These are phyloP conservation scores for Miniopterus natalensis DNA, from an alignment of 2,113 vertebrate species.

Conservation along the genomic window DNA sequence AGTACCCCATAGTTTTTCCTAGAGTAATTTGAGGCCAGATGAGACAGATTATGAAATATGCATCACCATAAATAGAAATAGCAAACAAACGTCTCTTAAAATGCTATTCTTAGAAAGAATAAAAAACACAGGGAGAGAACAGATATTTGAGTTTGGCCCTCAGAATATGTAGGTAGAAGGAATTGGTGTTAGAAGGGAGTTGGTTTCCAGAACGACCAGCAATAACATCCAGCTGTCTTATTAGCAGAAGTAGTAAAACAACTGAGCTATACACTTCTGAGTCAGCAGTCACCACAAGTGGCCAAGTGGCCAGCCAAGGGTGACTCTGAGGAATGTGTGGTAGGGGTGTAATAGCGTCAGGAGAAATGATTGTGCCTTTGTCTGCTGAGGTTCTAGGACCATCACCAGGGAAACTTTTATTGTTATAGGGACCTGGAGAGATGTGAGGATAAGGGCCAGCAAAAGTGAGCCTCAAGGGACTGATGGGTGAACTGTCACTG, in stretches of 20 bases:
- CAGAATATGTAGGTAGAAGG: not conserved
- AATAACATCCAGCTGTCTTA: not conserved
- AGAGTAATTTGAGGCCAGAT: not conserved
- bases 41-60: not conserved
- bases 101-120: not conserved
- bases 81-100: not conserved
- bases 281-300: not conserved
- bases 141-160: not conserved
- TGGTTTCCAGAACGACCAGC: not conserved
- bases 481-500: not conserved
- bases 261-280: not conserved
- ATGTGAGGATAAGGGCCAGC: not conserved
- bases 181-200: not conserved
- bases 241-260: not conserved
- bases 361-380: not conserved
- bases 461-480: not conserved
- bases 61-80: not conserved
- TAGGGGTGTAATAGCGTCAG: not conserved
- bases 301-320: accelerated
- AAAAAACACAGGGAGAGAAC: not conserved
- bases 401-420: not conserved
- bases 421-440: not conserved
- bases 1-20: not conserved
- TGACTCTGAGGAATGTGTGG: not conserved
- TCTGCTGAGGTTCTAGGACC: not conserved